These are phyloP conservation scores for Spea bombifrons DNA, from an alignment of 2,113 vertebrate species.

Conservation along the genomic window DNA sequence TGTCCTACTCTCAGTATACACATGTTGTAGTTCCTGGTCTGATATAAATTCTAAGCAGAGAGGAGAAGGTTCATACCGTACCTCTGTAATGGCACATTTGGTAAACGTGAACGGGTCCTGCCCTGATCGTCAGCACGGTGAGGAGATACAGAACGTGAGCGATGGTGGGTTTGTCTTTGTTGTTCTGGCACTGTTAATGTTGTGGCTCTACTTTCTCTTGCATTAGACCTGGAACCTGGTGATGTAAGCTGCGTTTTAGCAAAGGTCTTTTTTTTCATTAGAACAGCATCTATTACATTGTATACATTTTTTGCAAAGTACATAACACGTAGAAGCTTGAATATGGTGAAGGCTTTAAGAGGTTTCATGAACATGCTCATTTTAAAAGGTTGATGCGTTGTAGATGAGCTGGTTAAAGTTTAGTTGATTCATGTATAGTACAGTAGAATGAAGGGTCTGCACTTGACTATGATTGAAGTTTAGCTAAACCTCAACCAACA, in stretches of 20 bases:
- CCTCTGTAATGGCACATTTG: constrained; percentile 97
- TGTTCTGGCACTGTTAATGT: constrained; percentile 91
- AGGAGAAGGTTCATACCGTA: constrained; percentile 48
- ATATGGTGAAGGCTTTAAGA: not conserved
- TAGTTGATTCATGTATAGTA: no score
- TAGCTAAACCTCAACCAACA: no score
- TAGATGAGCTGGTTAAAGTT: not conserved
- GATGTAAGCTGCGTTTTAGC: not conserved
- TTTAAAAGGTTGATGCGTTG: not conserved
- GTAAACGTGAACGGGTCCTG: constrained; percentile 87
- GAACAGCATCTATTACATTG: not conserved
- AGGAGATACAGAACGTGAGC: constrained; percentile 94
- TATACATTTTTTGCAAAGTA: no score
- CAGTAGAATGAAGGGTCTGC: no score
- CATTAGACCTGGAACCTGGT: constrained; percentile 81
- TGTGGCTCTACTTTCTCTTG: constrained; percentile 81
- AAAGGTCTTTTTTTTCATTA: no score
- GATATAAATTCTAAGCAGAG: no score
- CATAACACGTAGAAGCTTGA: not conserved
- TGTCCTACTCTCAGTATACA: no score
- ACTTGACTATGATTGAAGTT: no score
- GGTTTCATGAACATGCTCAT: not conserved
- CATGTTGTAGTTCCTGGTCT: no score
- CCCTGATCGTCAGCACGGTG: constrained; percentile 89
- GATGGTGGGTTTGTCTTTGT: constrained; percentile 84